Evolutionary conservation across 1,140 invertebrate species (phyloP).

Genomic region (Triops longicaudatus): DNA sequence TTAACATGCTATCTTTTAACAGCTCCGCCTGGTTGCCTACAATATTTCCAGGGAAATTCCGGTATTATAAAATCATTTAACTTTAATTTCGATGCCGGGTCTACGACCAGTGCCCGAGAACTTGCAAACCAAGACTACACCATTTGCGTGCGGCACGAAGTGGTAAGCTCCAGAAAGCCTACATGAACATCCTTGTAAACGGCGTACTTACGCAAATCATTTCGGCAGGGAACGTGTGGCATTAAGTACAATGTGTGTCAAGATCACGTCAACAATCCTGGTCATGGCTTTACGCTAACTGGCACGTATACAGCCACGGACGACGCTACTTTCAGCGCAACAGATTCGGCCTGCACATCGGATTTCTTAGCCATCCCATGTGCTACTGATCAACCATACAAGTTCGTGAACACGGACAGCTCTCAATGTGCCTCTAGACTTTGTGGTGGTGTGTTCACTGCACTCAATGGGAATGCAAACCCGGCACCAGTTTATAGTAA

Average conservation of each 20-base stretch:
- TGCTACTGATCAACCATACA: constrained; percentile 49
- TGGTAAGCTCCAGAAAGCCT: constrained; percentile 17
- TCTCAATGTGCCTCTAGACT: constrained; percentile 55
- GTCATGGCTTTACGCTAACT: constrained; percentile 25
- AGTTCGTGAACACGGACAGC: constrained; percentile 39
- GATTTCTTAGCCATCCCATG: constrained; percentile 75
- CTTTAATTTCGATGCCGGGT: constrained; percentile 32
- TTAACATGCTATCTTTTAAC: not conserved
- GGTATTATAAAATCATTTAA: constrained; percentile 35
- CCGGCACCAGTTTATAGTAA: constrained; percentile 55
- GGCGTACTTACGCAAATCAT: not conserved
- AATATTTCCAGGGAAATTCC: constrained; percentile 34
- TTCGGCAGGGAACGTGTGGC: constrained; percentile 18
- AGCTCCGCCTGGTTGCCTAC: constrained; percentile 32
- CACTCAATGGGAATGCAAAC: constrained; percentile 46
- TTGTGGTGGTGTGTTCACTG: constrained; percentile 61
- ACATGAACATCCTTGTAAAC: not conserved
- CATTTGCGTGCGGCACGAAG: constrained; percentile 32
- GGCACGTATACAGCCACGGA: constrained; percentile 21
- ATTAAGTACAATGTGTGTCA: constrained; percentile 26
- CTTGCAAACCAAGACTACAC: constrained; percentile 35
- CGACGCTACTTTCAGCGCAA: not conserved
- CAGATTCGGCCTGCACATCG: constrained; percentile 46
- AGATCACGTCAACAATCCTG: constrained; percentile 24
- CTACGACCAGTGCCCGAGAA: constrained; percentile 31